These are phyloP conservation scores for Hetaerina titia DNA, from an alignment of 2,888 invertebrate genomes.

Conservation along the genomic window DNA sequence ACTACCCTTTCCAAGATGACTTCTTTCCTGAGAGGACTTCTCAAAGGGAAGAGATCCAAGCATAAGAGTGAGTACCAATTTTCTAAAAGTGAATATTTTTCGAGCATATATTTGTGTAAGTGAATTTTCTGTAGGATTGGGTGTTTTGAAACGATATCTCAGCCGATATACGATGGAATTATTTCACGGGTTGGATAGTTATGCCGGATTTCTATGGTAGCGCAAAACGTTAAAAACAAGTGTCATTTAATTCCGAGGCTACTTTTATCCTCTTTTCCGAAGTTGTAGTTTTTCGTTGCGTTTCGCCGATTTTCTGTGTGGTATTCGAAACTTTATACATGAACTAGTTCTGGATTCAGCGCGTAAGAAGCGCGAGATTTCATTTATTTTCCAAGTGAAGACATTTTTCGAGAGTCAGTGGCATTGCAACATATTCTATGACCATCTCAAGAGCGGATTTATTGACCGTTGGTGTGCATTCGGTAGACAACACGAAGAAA, in stretches of 20 bases:
- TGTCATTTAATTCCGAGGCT: not conserved
- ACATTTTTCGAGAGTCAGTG: too few species aligned
- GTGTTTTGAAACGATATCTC: not conserved
- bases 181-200: not conserved
- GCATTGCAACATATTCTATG: too few species aligned
- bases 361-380: not conserved
- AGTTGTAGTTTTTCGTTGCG: not conserved
- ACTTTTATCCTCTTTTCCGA: too few species aligned
- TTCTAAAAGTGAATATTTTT: slow-evolving; percentile 63
- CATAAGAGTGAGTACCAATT: slow-evolving; percentile 82
- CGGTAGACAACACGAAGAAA: too few species aligned
- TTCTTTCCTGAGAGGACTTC: slow-evolving; percentile 83
- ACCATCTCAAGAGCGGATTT: too few species aligned
- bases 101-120: not conserved
- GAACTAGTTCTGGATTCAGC: too few species aligned
- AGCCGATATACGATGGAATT: not conserved
- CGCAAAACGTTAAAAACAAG: not conserved
- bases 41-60: slow-evolving; percentile 83
- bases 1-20: slow-evolving; percentile 74
- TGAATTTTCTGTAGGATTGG: not conserved
- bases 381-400: not conserved
- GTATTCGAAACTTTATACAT: not conserved
- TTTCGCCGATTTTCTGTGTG: not conserved
- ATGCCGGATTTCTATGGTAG: not conserved
- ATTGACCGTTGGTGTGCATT: too few species aligned